These are phyloP conservation scores for Eospalax fontanierii DNA, from an alignment of 2,797 vertebrate genomes.

Conservation along the genomic window DNA sequence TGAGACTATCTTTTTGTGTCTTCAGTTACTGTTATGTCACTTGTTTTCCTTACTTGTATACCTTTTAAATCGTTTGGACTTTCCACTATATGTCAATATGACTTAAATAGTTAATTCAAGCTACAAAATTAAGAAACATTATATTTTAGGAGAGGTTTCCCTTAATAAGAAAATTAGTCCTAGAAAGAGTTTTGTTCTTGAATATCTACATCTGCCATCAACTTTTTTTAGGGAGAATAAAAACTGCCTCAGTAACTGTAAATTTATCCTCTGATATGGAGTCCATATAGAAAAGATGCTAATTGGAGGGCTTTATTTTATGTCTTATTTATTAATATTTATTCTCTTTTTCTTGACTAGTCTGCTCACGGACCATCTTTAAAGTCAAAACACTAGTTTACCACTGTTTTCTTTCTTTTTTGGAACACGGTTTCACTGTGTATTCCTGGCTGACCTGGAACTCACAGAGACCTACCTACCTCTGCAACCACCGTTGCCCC, in stretches of 20 bases:
- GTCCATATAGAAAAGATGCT: background rate
- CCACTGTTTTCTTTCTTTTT: background rate
- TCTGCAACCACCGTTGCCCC: no score
- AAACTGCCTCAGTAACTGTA: background rate
- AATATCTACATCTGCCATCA: background rate
- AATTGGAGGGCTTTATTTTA: background rate
- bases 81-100: conserved; percentile 14
- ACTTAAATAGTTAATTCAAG: conserved; percentile 51
- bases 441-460: no score
- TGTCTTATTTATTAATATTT: background rate
- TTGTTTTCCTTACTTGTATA: conserved; percentile 46
- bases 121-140: background rate
- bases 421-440: no score
- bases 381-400: conserved; percentile 5
- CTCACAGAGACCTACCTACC: no score
- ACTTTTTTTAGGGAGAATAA: background rate
- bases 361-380: conserved; percentile 41
- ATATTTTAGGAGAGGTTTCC: background rate
- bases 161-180: background rate
- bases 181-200: conserved; percentile 14
- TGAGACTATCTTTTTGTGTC: background rate
- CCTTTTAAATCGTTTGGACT: background rate
- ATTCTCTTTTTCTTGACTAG: background rate
- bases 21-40: background rate
- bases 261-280: background rate